Evolutionary conservation across 2,888 invertebrate species (phyloP).

Genomic region (Oithona nana): DNA sequence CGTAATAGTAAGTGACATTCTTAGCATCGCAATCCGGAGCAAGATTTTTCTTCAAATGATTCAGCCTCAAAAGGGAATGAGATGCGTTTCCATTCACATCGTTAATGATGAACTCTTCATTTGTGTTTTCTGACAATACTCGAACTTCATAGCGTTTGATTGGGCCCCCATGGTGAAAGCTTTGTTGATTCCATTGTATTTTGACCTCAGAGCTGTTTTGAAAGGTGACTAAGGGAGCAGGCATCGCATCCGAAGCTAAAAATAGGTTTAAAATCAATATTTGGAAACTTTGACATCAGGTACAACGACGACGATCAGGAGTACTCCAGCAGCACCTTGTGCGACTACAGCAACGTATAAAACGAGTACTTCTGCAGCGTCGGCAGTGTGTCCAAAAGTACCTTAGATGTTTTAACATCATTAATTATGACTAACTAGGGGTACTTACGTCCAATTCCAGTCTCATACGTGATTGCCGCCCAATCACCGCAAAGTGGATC

Average conservation of each 20-base stretch:
- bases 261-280: no score
- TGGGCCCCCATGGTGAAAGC: neutral
- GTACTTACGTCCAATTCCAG: neutral
- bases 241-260: neutral
- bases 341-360: no score
- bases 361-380: no score
- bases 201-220: neutral
- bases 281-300: no score
- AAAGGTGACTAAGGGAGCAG: neutral
- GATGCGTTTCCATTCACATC: neutral
- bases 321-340: no score
- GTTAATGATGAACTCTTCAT: neutral
- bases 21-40: neutral
- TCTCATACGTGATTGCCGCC: neutral
- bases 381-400: no score
- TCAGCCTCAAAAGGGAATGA: neutral
- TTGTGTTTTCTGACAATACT: neutral
- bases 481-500: constrained; percentile 8
- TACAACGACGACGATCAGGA: no score
- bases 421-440: no score
- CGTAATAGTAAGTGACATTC: neutral
- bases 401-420: no score
- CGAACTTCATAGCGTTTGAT: constrained; percentile 7
- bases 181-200: neutral
- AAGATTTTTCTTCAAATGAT: neutral